These are phyloP conservation scores for Cochlearius cochlearius DNA, from an alignment of 2,113 vertebrate genomes.

Conservation along the genomic window DNA sequence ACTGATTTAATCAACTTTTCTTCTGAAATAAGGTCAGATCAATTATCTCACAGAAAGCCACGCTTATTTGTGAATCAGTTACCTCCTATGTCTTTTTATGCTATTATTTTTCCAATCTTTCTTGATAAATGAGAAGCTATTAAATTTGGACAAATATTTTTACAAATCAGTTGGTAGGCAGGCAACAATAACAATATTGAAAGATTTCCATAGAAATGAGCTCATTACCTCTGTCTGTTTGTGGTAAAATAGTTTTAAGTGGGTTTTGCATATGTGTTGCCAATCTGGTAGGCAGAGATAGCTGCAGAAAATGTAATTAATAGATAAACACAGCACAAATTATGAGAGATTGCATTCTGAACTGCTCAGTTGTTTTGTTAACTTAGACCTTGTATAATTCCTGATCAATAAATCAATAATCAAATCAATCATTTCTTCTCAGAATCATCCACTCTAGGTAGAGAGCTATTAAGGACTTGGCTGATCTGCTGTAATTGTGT, in stretches of 20 bases:
- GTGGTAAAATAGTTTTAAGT: background rate
- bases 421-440: background rate
- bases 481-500: background rate
- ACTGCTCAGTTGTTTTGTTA: background rate
- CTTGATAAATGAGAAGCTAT: slow-evolving; percentile 22
- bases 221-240: slow-evolving; percentile 33
- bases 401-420: background rate
- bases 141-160: slow-evolving; percentile 33
- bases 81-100: background rate
- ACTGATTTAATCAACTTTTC: background rate
- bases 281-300: background rate
- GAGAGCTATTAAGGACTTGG: background rate
- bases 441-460: background rate
- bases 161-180: background rate
- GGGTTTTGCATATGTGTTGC: background rate
- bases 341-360: background rate
- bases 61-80: background rate
- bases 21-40: background rate
- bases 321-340: background rate
- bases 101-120: background rate
- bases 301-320: background rate
- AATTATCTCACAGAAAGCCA: background rate
- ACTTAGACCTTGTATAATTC: background rate
- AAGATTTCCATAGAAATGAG: slow-evolving; percentile 45
- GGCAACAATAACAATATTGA: background rate